Percentiles rank a stretch among this genome's conserved stretches.
These are phyloP conservation scores for Drosophila tropicalis DNA, from an alignment of 1,140 invertebrate species.

Conservation along the genomic window DNA sequence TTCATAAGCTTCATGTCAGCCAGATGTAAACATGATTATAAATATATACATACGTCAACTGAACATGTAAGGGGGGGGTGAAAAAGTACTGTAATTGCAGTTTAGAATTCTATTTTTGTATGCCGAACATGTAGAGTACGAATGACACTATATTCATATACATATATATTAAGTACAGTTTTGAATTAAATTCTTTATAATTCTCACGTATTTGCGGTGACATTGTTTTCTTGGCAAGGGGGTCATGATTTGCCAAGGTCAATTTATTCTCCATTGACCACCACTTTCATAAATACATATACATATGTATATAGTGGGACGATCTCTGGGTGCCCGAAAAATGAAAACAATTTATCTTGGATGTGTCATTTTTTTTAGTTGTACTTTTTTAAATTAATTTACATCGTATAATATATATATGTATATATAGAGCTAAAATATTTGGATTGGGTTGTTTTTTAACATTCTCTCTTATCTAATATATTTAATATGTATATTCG, in stretches of 20 bases:
- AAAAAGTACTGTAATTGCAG: slow-evolving; percentile 4
- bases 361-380: slow-evolving; percentile 37
- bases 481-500: slow-evolving; percentile 54
- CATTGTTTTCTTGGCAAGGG: slow-evolving; percentile 33
- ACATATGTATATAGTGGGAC: not conserved
- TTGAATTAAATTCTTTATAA: slow-evolving; percentile 36
- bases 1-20: slow-evolving; percentile 9
- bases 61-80: not conserved
- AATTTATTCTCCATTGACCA: not conserved
- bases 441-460: slow-evolving; percentile 32
- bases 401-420: slow-evolving; percentile 47
- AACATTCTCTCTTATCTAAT: slow-evolving; percentile 24
- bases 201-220: slow-evolving; percentile 65
- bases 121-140: slow-evolving; percentile 44
- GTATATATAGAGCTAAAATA: slow-evolving; percentile 43
- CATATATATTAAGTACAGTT: slow-evolving; percentile 20
- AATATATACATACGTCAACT: not conserved
- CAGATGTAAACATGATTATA: slow-evolving; percentile 5
- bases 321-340: slow-evolving; percentile 1
- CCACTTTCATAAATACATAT: not conserved
- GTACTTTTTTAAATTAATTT: slow-evolving; percentile 67
- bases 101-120: slow-evolving; percentile 42
- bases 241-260: slow-evolving; percentile 29
- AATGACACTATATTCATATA: slow-evolving; percentile 28
- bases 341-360: slow-evolving; percentile 25